Evolutionary conservation across 1,140 invertebrate genomes (phyloP).

Genomic region (Papilio dardanus): DNA sequence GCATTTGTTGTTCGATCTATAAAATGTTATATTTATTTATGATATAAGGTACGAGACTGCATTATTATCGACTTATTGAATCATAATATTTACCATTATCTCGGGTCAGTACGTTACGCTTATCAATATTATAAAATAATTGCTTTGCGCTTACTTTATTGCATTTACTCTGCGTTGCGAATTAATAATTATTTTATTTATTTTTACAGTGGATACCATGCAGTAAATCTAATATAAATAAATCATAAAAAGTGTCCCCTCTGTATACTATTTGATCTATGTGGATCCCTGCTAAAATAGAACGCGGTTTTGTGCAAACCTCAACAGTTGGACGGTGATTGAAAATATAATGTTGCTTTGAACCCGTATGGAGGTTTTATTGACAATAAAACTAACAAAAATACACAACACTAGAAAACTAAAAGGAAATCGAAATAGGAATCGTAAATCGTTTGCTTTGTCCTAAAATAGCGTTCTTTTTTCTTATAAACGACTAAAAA

Average conservation of each 20-base stretch:
- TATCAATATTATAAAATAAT: neutral
- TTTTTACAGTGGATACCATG: too few species aligned
- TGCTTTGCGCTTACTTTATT: neutral
- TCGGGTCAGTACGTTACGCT: constrained; percentile 19
- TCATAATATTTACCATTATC: neutral
- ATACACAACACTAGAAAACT: neutral
- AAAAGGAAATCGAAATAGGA: neutral
- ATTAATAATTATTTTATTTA: neutral
- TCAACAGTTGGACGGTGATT: neutral
- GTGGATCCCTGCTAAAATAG: constrained; percentile 16
- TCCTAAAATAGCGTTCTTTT: neutral
- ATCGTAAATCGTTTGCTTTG: neutral
- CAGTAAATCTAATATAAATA: neutral
- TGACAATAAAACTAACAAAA: constrained; percentile 12
- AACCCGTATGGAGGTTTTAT: constrained; percentile 9
- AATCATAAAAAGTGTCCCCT: neutral
- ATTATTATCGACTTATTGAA: neutral
- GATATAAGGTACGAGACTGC: neutral
- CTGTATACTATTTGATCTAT: neutral
- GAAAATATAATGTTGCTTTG: constrained; percentile 7
- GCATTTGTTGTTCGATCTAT: neutral
- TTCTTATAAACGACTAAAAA: too few species aligned
- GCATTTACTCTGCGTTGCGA: neutral
- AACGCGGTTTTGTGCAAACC: constrained; percentile 3
- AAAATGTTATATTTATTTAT: neutral